Evolutionary conservation across 2,888 invertebrate genomes (phyloP).

Genomic region (Hoplodrina ambigua): DNA sequence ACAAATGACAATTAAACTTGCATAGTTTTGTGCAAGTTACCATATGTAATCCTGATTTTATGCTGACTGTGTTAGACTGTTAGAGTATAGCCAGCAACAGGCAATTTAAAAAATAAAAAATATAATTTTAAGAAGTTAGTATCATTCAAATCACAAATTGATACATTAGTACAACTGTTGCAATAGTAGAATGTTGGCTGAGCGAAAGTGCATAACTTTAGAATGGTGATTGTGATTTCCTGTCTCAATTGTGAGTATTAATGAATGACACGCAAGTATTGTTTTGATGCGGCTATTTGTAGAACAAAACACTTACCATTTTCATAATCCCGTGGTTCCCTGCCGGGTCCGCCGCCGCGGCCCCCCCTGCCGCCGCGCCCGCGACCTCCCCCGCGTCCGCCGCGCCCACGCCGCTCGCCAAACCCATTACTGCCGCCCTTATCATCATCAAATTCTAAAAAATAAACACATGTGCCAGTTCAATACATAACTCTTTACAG

Average conservation of each 20-base stretch:
- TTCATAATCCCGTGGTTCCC: conserved; percentile 72
- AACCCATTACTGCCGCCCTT: conserved; percentile 77
- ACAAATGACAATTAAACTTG: no score
- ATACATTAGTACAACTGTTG: neutral
- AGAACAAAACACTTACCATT: conserved; percentile 54
- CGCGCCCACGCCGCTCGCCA: conserved; percentile 80
- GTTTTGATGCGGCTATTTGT: neutral
- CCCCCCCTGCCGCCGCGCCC: conserved; percentile 78
- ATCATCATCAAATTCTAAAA: conserved; percentile 66
- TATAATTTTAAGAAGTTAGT: neutral
- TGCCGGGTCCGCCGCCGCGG: conserved; percentile 79
- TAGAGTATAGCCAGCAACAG: no score
- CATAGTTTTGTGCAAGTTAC: no score
- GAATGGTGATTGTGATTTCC: conserved; percentile 20
- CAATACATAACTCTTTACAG: neutral
- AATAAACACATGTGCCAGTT: conserved; percentile 16
- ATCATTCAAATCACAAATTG: neutral
- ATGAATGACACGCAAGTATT: conserved; percentile 6
- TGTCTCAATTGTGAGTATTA: neutral
- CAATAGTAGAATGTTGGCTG: conserved; percentile 13
- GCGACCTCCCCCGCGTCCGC: conserved; percentile 79
- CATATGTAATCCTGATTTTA: no score
- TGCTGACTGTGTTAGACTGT: no score
- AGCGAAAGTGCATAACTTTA: conserved; percentile 34
- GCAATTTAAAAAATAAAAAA: no score